Conservation (phyloP, 2,113 vertebrate species). For the Peromyscus leucopus region DNA sequence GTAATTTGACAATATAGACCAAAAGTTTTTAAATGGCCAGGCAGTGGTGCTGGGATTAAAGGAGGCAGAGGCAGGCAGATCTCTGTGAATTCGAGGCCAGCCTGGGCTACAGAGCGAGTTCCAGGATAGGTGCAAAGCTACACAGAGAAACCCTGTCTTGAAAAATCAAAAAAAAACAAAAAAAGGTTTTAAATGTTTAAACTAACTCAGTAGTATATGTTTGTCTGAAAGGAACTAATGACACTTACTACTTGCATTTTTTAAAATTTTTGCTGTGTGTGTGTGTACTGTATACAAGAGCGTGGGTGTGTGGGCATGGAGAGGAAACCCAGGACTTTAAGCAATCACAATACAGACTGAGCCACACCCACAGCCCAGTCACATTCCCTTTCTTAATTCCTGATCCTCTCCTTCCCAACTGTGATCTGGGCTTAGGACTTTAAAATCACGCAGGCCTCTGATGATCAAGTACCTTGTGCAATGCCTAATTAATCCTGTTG, state of each 20-base stretch:
- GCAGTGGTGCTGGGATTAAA: too few species aligned
- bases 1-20: background rate
- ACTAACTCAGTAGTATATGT: background rate
- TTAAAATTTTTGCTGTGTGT: background rate
- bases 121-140: too few species aligned
- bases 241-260: background rate
- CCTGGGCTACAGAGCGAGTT: too few species aligned
- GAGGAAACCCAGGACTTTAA: background rate
- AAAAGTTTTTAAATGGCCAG: background rate
- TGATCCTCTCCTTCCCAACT: background rate
- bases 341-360: background rate
- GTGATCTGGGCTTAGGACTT: background rate
- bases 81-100: too few species aligned
- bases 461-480: background rate
- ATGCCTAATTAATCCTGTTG: background rate
- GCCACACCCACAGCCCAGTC: background rate
- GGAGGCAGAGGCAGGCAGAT: too few species aligned
- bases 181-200: slow-evolving; percentile 27
- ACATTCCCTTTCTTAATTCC: background rate
- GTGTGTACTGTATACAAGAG: background rate
- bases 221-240: background rate
- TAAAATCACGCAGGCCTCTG: background rate
- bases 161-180: too few species aligned
- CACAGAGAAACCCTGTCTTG: too few species aligned
- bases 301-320: background rate